phyloP scores from a whole-genome alignment of 2,888 invertebrate species.

The Philhelius pedissequus region DNA sequence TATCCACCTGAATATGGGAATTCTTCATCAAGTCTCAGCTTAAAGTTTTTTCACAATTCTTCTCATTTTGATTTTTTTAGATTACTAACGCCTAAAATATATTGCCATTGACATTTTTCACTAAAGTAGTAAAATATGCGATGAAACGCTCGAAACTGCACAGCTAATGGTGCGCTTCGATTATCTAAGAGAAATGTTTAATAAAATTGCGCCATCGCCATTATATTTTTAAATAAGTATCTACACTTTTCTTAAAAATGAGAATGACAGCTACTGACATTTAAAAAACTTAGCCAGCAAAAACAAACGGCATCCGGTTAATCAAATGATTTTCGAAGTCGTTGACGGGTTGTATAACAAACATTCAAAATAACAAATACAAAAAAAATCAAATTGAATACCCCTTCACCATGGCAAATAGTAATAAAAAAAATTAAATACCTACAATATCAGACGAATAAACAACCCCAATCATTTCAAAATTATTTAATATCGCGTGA shows the following conservation, averaged over 20 bases:
- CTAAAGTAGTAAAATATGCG: too few species aligned
- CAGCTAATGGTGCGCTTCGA: too few species aligned
- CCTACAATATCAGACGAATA: constrained; percentile 44
- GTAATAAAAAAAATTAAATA: constrained; percentile 1
- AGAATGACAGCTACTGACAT: neutral
- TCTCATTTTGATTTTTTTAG: too few species aligned
- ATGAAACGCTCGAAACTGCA: too few species aligned
- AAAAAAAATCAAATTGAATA: constrained; percentile 33
- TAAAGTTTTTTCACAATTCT: too few species aligned
- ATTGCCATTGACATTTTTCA: too few species aligned
- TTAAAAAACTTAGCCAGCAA: neutral
- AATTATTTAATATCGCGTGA: constrained; percentile 63
- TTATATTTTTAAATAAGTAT: too few species aligned
- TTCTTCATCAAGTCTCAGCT: too few species aligned
- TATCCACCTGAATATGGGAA: too few species aligned
- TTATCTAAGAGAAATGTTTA: too few species aligned
- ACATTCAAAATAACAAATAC: neutral
- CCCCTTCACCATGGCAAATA: neutral
- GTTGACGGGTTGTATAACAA: neutral
- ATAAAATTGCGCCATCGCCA: too few species aligned
- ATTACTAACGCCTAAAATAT: too few species aligned
- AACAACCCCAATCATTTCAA: constrained; percentile 56
- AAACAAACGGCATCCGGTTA: neutral
- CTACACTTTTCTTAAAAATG: neutral
- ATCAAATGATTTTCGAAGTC: neutral